phyloP scores from a whole-genome alignment of 2,113 vertebrate species.

The Pangasianodon hypophthalmus region DNA sequence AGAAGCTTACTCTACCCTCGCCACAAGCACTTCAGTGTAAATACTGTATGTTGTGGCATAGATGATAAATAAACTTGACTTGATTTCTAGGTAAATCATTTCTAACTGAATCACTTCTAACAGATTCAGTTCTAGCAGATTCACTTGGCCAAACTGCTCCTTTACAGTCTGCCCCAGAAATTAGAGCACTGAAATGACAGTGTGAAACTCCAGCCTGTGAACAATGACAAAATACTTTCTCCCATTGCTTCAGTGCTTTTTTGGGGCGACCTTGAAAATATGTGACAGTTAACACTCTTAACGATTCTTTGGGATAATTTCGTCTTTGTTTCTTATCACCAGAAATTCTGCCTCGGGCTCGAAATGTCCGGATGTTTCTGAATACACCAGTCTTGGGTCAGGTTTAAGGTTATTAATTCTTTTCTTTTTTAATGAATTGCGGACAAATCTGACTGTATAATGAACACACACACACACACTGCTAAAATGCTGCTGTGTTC shows the following conservation, averaged over 20 bases:
- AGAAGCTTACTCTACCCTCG: neutral
- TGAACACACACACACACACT: slow-evolving; percentile 8
- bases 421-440: neutral
- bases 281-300: neutral
- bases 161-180: neutral
- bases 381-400: neutral
- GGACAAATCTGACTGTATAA: slow-evolving; percentile 3
- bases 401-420: slow-evolving; percentile 9
- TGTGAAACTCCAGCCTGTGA: neutral
- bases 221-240: neutral
- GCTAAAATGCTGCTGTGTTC: no score
- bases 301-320: slow-evolving; percentile 1
- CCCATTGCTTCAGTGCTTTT: neutral
- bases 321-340: neutral
- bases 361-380: neutral
- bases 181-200: neutral
- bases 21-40: neutral
- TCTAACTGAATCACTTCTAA: no score
- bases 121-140: neutral
- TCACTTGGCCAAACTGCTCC: neutral
- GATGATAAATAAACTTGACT: neutral
- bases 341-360: neutral
- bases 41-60: neutral
- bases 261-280: slow-evolving; percentile 6
- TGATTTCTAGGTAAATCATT: neutral